Conservation (phyloP, 2,113 vertebrate genomes). For the Cynopterus brachyotis region DNA sequence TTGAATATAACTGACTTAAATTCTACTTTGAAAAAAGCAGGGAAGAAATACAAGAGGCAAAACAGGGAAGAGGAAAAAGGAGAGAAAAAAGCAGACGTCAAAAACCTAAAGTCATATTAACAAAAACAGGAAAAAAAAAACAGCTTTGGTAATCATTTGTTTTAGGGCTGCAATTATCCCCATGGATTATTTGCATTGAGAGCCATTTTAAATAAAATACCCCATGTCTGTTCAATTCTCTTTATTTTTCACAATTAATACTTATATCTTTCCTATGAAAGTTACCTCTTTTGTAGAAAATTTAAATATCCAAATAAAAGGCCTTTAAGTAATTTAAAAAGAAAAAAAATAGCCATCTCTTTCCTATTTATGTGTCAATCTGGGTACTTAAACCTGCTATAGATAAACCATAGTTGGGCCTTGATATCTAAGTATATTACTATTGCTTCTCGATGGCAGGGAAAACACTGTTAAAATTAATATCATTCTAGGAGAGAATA, state of each 20-base stretch:
- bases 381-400: constrained; percentile 17
- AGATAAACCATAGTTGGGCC: background rate
- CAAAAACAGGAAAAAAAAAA: background rate
- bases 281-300: background rate
- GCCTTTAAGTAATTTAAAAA: background rate
- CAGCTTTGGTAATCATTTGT: background rate
- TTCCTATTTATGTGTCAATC: background rate
- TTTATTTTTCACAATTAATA: constrained; percentile 50
- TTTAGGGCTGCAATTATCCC: background rate
- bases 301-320: constrained; percentile 44
- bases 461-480: constrained; percentile 75
- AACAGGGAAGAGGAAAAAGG: background rate
- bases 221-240: background rate
- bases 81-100: background rate
- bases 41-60: background rate
- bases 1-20: constrained; percentile 2
- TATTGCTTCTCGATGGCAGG: constrained; percentile 60
- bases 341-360: background rate
- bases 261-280: background rate
- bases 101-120: background rate
- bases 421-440: constrained; percentile 65
- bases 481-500: constrained; percentile 68
- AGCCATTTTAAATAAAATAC: background rate
- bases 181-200: background rate
- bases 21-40: background rate